Conservation (phyloP, 1,140 invertebrate genomes). For the Whitmania pigra region DNA sequence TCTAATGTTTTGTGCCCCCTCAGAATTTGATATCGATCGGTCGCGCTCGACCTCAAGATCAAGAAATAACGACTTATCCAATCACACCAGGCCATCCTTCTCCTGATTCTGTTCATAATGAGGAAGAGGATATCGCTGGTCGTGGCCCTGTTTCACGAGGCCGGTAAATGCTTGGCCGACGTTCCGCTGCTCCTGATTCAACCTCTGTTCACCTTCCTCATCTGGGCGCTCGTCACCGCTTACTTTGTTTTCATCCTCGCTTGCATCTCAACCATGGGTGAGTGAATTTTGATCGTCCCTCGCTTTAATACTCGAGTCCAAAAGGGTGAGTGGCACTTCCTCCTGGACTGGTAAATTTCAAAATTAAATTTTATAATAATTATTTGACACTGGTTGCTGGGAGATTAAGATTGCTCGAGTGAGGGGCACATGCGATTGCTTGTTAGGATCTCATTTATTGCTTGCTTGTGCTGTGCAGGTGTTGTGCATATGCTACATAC, state of each 20-base stretch:
- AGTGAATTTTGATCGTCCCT: neutral
- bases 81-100: conserved; percentile 56
- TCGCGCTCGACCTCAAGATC: neutral
- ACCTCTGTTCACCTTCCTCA: conserved; percentile 69
- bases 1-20: neutral
- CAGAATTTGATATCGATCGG: too few relatives aligned
- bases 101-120: conserved; percentile 65
- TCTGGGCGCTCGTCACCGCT: conserved; percentile 47
- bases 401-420: too few relatives aligned
- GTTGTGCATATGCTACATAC: too few relatives aligned
- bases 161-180: conserved; percentile 65
- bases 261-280: conserved; percentile 52
- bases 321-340: too few relatives aligned
- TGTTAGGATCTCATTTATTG: too few relatives aligned
- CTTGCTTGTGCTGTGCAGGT: too few relatives aligned
- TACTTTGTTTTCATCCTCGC: conserved; percentile 71
- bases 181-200: conserved; percentile 74
- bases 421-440: too few relatives aligned
- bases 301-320: too few relatives aligned
- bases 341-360: too few relatives aligned
- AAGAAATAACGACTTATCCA: neutral
- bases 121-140: conserved; percentile 65
- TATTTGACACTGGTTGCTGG: too few relatives aligned
- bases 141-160: conserved; percentile 69
- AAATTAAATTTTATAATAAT: too few relatives aligned